A percentile compares a stretch with the other conserved stretches of the same genome.
phyloP scores from a whole-genome alignment of 2,113 vertebrate species.

The Muscicapa adusta region DNA sequence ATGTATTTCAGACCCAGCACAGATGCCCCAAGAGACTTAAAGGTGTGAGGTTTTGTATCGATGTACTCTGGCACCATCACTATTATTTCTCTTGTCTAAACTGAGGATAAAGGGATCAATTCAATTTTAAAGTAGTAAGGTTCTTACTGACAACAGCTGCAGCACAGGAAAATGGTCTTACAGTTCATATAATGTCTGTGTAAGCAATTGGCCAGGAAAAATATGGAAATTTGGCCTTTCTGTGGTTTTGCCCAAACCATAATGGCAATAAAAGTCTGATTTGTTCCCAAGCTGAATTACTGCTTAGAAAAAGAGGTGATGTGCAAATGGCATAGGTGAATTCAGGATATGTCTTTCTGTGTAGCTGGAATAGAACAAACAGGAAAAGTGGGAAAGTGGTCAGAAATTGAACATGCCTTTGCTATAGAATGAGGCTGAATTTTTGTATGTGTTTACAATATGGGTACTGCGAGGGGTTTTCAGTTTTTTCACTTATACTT shows the following conservation, averaged over 20 bases:
- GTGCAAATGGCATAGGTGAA: background rate
- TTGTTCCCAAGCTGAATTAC: background rate
- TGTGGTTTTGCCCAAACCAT: background rate
- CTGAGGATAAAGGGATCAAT: background rate
- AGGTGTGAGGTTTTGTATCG: background rate
- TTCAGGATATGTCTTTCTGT: background rate
- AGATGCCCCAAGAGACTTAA: background rate
- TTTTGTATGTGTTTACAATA: background rate
- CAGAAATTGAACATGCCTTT: background rate
- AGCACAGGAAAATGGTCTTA: background rate
- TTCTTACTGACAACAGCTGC: background rate
- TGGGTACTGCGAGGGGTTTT: rapidly evolving
- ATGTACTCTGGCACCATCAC: background rate
- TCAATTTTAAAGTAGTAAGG: background rate
- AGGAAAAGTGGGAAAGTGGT: background rate
- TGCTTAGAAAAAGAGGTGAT: background rate
- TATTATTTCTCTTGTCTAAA: background rate
- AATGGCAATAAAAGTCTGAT: background rate
- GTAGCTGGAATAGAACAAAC: background rate
- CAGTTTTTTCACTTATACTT: background rate
- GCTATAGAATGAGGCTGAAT: background rate
- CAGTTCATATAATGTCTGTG: background rate
- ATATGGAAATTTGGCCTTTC: background rate
- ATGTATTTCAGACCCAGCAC: background rate
- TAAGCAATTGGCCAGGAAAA: background rate